Conservation (phyloP, 1,140 invertebrate genomes). For the Melipona quadrifasciata region DNA sequence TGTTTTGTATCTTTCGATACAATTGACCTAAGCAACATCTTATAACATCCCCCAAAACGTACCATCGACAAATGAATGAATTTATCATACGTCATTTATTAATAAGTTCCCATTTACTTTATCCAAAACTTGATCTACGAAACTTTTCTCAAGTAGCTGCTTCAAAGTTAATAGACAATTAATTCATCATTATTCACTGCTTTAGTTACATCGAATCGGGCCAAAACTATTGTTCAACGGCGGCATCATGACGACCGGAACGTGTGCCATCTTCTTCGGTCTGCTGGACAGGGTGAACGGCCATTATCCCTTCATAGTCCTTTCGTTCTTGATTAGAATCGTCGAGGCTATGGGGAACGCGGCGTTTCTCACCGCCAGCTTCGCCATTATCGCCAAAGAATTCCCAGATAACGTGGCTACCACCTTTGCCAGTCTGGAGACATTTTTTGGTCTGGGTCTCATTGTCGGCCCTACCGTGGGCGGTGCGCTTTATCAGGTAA, state of each 20-base stretch:
- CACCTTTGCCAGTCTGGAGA: constrained; percentile 95
- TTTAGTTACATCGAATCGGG: constrained; percentile 89
- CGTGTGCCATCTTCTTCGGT: constrained; percentile 93
- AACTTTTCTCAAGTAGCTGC: background rate
- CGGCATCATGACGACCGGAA: constrained; percentile 92
- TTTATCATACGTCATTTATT: too few relatives aligned
- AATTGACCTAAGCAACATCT: too few relatives aligned
- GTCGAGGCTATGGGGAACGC: constrained; percentile 96
- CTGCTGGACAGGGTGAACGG: constrained; percentile 91
- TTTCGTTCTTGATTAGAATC: constrained; percentile 93
- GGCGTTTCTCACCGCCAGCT: constrained; percentile 94
- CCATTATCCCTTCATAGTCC: constrained; percentile 90
- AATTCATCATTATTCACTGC: background rate
- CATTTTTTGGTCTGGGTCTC: constrained; percentile 93
- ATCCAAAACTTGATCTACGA: background rate
- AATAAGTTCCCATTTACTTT: too few relatives aligned
- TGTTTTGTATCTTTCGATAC: too few relatives aligned
- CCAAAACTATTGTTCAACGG: constrained; percentile 93
- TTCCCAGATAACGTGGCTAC: constrained; percentile 95
- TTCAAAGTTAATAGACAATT: background rate
- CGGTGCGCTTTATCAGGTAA: constrained; percentile 88
- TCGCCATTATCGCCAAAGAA: constrained; percentile 96
- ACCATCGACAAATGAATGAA: too few relatives aligned
- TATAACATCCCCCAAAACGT: too few relatives aligned
- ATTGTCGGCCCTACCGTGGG: constrained; percentile 94